A percentile compares a stretch with the other conserved stretches of the same genome.
phyloP scores from a whole-genome alignment of 2,113 vertebrate genomes.

The Elephantulus edwardii region DNA sequence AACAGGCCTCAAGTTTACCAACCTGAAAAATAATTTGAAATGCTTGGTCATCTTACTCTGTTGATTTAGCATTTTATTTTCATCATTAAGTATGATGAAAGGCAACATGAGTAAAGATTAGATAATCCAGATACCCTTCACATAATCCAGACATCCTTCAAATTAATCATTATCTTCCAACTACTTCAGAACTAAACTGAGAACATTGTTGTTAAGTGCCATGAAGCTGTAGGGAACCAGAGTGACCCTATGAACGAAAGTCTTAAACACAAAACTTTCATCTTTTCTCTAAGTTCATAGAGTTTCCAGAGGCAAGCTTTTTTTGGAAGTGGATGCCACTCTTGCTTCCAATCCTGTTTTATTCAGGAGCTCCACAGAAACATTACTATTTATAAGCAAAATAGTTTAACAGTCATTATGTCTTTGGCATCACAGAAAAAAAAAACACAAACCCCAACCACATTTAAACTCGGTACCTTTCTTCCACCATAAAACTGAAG shows the following conservation, averaged over 20 bases:
- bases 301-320: too few species aligned
- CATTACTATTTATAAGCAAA: neutral
- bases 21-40: slow-evolving; percentile 7
- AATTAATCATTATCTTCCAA: slow-evolving; percentile 4
- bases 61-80: slow-evolving; percentile 31
- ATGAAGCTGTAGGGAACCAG: too few species aligned
- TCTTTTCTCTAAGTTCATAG: too few species aligned
- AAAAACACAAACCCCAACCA: too few species aligned
- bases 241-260: too few species aligned
- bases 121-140: slow-evolving; percentile 22
- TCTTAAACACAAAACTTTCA: too few species aligned
- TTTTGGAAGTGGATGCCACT: too few species aligned
- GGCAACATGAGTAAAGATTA: neutral
- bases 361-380: too few species aligned
- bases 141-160: neutral
- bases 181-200: slow-evolving; percentile 14
- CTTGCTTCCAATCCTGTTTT: too few species aligned
- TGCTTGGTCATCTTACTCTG: neutral
- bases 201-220: slow-evolving; percentile 15
- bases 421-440: slow-evolving; percentile 25
- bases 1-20: neutral
- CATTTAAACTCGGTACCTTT: slow-evolving; percentile 11
- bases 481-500: neutral
- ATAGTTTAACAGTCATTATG: neutral
- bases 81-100: neutral